A percentile compares a stretch with the other conserved stretches of the same genome.
These are phyloP conservation scores for Salvator merianae DNA, from an alignment of 2,113 vertebrate species.

Conservation along the genomic window DNA sequence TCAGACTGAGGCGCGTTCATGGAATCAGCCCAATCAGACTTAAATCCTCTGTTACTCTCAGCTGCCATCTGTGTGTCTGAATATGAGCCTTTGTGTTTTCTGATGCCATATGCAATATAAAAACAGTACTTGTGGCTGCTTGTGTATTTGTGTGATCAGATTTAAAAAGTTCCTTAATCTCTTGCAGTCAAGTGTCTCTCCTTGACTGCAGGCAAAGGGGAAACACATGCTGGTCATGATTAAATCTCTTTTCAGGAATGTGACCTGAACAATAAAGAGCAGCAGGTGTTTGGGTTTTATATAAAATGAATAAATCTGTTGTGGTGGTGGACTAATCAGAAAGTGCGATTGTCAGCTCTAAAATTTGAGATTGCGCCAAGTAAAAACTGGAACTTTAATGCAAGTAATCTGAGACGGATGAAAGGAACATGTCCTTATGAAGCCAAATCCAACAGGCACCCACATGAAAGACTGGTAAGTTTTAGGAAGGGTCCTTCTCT, in stretches of 20 bases:
- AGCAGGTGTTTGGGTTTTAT: accelerated
- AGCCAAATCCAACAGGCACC: slow-evolving; percentile 41
- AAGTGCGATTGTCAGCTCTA: slow-evolving; percentile 7
- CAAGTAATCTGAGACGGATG: slow-evolving; percentile 35
- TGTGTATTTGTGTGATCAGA: neutral
- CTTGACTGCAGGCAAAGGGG: neutral
- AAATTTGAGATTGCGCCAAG: slow-evolving; percentile 28
- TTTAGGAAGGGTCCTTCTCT: neutral
- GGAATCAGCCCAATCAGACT: slow-evolving; percentile 6
- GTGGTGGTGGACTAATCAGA: neutral
- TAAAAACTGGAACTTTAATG: neutral
- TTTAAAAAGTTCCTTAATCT: slow-evolving; percentile 34
- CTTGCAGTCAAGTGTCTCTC: neutral
- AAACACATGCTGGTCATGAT: neutral
- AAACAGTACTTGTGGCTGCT: neutral
- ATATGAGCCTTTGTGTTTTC: neutral
- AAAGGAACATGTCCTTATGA: slow-evolving; percentile 24
- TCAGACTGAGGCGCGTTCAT: neutral
- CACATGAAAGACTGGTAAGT: slow-evolving; percentile 7
- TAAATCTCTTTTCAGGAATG: accelerated
- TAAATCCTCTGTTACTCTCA: slow-evolving; percentile 2
- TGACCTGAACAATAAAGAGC: neutral
- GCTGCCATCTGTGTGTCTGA: slow-evolving; percentile 14
- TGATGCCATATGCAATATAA: neutral
- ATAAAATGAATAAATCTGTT: neutral